Base-by-base conservation (phyloP, 2,888 invertebrate species). In the Kuschelorhynchus macadamiae region DNA sequence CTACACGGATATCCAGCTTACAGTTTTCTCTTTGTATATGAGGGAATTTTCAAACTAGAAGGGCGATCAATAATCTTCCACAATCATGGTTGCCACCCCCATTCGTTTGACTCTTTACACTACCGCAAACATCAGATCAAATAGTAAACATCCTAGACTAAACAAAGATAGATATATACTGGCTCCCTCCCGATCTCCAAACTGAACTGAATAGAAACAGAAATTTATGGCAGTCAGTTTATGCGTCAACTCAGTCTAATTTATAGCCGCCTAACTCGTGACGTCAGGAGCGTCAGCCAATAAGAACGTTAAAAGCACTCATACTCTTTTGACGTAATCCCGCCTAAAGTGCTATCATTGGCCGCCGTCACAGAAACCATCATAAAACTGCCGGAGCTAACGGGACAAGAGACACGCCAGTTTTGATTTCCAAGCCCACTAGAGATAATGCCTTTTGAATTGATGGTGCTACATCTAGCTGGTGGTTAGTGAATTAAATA, bases 381-480 rank as follows among this genome's bases (percentile, higher is more conserved):
- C 53, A 68, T 63, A 63, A 68, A 68, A 57, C 32, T 30, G 59
- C 52, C 59, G 68, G 63, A 36, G 68, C 68, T 59, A 53, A 41
- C 59, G 50, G 36, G 8, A 36, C n/a, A 21, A 9, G n/a, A 57
- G 42, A 42, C 52, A 59, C 57, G 65, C 65, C 59, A 32, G 32
- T 50, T 55, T 21, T 56, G 12, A 14, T 46, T 44, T 55, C 17
- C 25, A 55, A 41, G 21, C 7, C 4, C 25, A 7, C 25, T 25
- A 3, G 7, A 7, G 25, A 3, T 25, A 25, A 25, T 25, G 25
- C 4, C 25, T 25, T 25, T 25, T 25, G 7, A 5, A 25, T 5
- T 25, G 25, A 25, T 25, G 7, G 7, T 25, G 25, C 7, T 7
- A 25, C 7, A 5, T 7, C 25, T 25, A 7, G 25, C 25, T 25